Evolutionary conservation across 2,113 vertebrate species (phyloP), one percentile per base, ranked within the genome.

Genomic region (Poeciliopsis retropinna): DNA sequence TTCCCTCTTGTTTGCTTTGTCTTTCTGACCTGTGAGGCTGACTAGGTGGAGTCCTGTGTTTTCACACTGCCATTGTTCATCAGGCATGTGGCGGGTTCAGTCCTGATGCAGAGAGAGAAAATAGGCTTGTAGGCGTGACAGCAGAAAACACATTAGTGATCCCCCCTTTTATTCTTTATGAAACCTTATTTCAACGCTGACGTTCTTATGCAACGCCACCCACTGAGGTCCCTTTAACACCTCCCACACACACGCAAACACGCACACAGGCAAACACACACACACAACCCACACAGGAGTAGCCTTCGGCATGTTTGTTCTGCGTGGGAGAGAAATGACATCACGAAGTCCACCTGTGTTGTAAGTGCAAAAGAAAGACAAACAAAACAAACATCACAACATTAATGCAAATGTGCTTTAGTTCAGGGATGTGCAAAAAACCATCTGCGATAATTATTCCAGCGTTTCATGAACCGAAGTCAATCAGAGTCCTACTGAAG

Each of bases 161-260:
- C 31, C 15, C 65, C 37, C 37, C 19, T 17, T 78, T 79, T 78
- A 81, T 69, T 79, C 70, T 81, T 62, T 10, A 29, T 62, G 67
- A 79, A 85, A 85, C 81, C 71, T 82, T 79, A 61, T 70, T 87
- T 71, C 69, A 71, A 72, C 67, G 27, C 78, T 85, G 73, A 86
- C 27, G 37, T 74, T 88, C 79, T 86, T 90, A 90, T 80, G 86
- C 86, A 93, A 91, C 51, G 44, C 86, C 87, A 81, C 91, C 89
- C 91, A 90, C 90, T 57, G 81, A 83, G 75, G 72, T 76, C 66
- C 78, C 76, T 79, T 84, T 81, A 85, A 71, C 80, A 81, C 84
- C 79, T 72, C 85, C 72, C 66, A 84, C 86, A 71, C 86, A 71
- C 72, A 67, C 51, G 73, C 63, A 75, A 28, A 73, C 32, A 73